phyloP scores from a whole-genome alignment of 2,888 invertebrate genomes.

The Cantharis rufa region DNA sequence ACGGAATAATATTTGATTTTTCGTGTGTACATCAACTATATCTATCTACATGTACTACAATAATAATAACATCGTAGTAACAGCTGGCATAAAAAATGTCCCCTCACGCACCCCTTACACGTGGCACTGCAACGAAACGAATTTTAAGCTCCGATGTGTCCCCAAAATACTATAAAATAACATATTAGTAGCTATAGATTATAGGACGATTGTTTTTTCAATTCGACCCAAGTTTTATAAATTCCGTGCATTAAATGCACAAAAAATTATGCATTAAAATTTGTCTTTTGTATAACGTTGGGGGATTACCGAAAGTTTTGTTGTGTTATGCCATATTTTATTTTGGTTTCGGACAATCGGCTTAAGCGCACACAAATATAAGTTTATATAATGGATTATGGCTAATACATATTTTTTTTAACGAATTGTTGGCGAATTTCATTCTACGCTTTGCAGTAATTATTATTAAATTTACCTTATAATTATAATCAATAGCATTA shows the following conservation, averaged over 20 bases:
- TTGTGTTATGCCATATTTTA: neutral
- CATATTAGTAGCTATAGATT: slow-evolving; percentile 28
- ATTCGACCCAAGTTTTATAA: neutral
- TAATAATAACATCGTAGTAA: slow-evolving; percentile 30
- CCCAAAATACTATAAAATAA: slow-evolving; percentile 25
- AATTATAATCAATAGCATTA: neutral
- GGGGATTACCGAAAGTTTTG: neutral
- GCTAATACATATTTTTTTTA: neutral
- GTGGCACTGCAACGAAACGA: slow-evolving; percentile 25
- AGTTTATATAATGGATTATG: neutral
- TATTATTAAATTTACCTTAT: neutral
- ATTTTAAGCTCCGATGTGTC: slow-evolving; percentile 23
- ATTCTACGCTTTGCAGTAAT: neutral
- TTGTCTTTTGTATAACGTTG: neutral
- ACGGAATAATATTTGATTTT: slow-evolving; percentile 6
- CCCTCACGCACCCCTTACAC: slow-evolving; percentile 28
- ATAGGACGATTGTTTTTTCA: slow-evolving; percentile 7
- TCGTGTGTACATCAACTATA: slow-evolving; percentile 18
- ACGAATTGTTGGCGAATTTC: neutral
- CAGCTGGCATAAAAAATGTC: slow-evolving; percentile 32
- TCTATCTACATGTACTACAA: slow-evolving; percentile 22
- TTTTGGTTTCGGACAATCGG: neutral
- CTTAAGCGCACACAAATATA: neutral
- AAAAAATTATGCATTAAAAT: neutral
- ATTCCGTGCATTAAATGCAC: neutral